Base-by-base conservation (phyloP, 2,113 vertebrate genomes). In the Anarrhichthys ocellatus region DNA sequence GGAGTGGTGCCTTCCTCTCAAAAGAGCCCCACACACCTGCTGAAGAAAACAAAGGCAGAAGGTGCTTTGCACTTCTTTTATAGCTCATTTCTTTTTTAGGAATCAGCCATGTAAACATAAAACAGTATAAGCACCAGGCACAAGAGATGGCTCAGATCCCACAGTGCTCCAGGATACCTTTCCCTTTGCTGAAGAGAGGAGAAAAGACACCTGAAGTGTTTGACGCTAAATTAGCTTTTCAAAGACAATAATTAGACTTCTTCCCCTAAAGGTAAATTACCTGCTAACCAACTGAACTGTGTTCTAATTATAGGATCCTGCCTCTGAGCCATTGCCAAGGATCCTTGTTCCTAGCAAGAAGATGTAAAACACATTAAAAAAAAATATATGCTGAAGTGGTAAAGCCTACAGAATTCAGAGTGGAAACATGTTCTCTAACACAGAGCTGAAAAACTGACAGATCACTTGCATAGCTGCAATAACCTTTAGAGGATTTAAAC, bases 181-280 rank as follows among this genome's bases (percentile, higher is more conserved):
- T 92, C 90, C 86, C 90, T 90, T 91, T 91, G 88, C 88, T 83
- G 83, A 66, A 86, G 88, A 93, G 90, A 93, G 91, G 88, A 80
- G 91, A 85, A 83, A 90, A 94, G 93, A 93, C 93, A 95, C 94
- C 94, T 95, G 92, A 95, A 95, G 95, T 95, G 93, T 93, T 94
- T 93, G 93, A 94, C 87, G 92, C 93, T 92, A 95, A 96, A 96
- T 95, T 93, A 95, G 94, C 92, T 95, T 96, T 94, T 95, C 93
- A 94, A 94, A 95, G 91, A 93, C 95, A 95, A 96, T 96, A 96
- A 95, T 95, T 96, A 96, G 94, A 95, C 94, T 94, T 94, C 89
- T 90, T 80, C 87, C 89, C 95, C 94, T 94, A 81, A 94, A 95
- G 95, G 93, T 96, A 95, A 94, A 96, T 95, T 95, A 95, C 95